These are phyloP conservation scores for Nephrotoma appendiculata DNA, from an alignment of 2,888 invertebrate species.

Conservation along the genomic window DNA sequence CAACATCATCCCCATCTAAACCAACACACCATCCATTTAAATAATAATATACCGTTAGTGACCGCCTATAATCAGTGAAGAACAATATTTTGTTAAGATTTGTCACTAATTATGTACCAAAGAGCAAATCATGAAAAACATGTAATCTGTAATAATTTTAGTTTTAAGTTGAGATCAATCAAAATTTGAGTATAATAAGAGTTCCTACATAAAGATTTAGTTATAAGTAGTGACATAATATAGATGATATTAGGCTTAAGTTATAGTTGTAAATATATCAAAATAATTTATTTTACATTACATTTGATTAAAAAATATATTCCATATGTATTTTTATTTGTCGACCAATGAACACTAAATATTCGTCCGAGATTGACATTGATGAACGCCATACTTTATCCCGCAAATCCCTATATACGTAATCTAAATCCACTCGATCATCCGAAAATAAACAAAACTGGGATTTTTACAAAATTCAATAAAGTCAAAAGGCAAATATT, in stretches of 20 bases:
- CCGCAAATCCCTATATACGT: neutral
- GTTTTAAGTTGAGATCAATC: neutral
- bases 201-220: neutral
- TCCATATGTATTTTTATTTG: neutral
- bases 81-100: neutral
- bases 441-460: neutral
- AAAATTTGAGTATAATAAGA: neutral
- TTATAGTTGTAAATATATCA: neutral
- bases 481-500: neutral
- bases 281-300: neutral
- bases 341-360: neutral
- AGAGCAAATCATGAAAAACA: neutral
- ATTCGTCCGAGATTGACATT: neutral
- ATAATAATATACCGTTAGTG: neutral
- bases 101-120: neutral
- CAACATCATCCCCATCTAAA: neutral
- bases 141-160: neutral
- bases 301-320: neutral
- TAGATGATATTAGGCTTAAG: neutral
- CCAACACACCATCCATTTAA: neutral
- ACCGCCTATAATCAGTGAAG: neutral
- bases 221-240: neutral
- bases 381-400: neutral
- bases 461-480: neutral
- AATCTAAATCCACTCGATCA: conserved; percentile 1